Evolutionary conservation across 2,113 vertebrate species (phyloP).

Genomic region (Ovis aries): ARS-UI_Ramb_v3.0 NC_056061.1:49221001-49221500

Average conservation of each 20-base stretch:
- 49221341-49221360: not conserved
- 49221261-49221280: not conserved
- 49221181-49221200: not conserved
- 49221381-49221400: not conserved
- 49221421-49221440: not conserved
- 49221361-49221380: not conserved
- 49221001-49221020: conserved; percentile 20
- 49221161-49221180: not conserved
- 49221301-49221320: not conserved
- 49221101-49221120: not conserved
- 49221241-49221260: not conserved
- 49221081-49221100: not conserved
- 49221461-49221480: not conserved
- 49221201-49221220: not conserved
- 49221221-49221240: not conserved
- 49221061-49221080: not conserved
- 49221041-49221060: not conserved
- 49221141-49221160: not conserved
- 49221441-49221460: not conserved
- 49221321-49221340: not conserved
- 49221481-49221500: not conserved
- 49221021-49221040: not conserved
- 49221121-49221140: not conserved
- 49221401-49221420: not conserved
- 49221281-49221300: not conserved